phyloP scores from a whole-genome alignment of 1,140 invertebrate genomes.

The Venturia canescens region DNA sequence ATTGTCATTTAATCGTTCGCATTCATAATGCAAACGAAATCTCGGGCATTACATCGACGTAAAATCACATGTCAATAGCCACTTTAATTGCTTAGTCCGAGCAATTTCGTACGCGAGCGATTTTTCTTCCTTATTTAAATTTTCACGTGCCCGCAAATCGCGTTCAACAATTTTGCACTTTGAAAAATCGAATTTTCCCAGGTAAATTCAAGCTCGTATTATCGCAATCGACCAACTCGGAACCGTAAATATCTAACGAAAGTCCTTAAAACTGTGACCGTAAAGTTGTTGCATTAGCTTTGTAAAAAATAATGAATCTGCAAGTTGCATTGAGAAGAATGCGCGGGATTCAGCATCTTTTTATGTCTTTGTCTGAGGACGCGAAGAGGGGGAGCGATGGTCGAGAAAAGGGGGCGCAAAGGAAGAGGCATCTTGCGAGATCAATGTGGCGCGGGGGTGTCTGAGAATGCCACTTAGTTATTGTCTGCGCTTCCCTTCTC shows the following conservation, averaged over 20 bases:
- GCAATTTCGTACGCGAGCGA: neutral
- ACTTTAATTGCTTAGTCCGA: neutral
- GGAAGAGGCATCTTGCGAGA: conserved; percentile 59
- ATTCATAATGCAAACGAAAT: neutral
- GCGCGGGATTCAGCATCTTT: neutral
- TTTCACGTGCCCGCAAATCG: neutral
- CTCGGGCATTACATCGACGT: neutral
- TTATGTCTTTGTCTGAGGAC: conserved; percentile 22
- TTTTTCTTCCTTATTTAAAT: neutral
- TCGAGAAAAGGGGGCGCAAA: neutral
- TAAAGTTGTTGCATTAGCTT: no score
- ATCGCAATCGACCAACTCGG: no score
- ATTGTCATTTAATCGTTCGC: neutral
- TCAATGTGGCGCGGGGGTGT: conserved; percentile 58
- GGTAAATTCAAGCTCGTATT: no score
- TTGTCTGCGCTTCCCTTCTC: conserved; percentile 64
- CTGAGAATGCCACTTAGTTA: conserved; percentile 71
- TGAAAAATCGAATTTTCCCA: no score
- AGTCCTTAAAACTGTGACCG: no score
- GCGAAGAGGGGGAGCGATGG: neutral
- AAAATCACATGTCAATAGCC: neutral
- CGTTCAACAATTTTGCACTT: no score
- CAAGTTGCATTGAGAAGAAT: neutral
- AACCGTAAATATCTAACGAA: no score
- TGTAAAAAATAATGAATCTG: no score